A percentile compares a stretch with the other conserved stretches of the same genome.
phyloP scores from a whole-genome alignment of 2,113 vertebrate species.

The Toxostoma redivivum region DNA sequence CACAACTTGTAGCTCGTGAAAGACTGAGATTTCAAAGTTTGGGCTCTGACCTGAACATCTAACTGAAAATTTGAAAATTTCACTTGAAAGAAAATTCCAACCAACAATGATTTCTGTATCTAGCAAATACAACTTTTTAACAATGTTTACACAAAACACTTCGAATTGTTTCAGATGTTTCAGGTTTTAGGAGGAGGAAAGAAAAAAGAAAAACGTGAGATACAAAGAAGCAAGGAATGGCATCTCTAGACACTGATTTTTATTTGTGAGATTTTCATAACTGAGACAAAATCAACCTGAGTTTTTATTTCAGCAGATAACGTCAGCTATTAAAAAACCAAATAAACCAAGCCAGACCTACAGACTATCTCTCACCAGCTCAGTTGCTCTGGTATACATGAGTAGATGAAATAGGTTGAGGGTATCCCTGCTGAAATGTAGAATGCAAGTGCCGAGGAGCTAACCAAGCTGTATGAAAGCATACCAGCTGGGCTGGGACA shows the following conservation, averaged over 20 bases:
- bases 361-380: background rate
- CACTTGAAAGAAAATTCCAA: background rate
- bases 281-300: background rate
- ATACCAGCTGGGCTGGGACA: constrained; percentile 16
- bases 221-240: background rate
- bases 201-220: background rate
- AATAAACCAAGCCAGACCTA: background rate
- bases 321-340: background rate
- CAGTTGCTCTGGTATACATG: background rate
- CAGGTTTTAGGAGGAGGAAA: background rate
- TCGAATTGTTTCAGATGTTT: background rate
- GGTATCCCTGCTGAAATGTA: constrained; percentile 3
- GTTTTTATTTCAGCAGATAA: background rate
- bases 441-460: background rate
- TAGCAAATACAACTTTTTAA: background rate
- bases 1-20: background rate
- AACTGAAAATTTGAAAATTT: background rate
- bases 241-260: background rate
- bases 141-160: background rate
- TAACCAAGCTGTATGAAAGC: background rate
- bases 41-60: background rate
- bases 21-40: background rate
- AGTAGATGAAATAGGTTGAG: background rate
- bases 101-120: background rate
- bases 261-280: background rate